Percentiles rank a stretch among this genome's conserved stretches.
Conservation (phyloP, 2,797 vertebrate species). For the Myotis findleyi region DNA sequence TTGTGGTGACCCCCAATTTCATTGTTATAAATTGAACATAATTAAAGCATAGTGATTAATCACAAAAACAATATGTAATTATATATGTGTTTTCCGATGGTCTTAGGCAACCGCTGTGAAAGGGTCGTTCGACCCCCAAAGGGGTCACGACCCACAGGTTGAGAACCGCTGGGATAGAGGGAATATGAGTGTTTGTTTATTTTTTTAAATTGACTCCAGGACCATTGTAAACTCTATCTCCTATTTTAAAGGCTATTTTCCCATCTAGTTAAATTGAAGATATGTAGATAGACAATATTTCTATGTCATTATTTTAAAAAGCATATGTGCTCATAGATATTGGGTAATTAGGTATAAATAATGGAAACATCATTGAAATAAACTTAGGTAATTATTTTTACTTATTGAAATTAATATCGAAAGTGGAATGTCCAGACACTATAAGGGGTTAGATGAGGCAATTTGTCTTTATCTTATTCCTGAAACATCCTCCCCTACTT, state of each 20-base stretch:
- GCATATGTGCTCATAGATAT: background rate
- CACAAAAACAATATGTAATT: too few relatives aligned
- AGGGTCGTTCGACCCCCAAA: too few relatives aligned
- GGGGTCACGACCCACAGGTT: too few relatives aligned
- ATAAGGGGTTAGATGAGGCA: background rate
- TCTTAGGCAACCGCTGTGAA: too few relatives aligned
- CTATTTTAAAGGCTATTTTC: background rate
- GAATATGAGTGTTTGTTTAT: background rate
- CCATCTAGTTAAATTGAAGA: background rate
- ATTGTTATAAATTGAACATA: too few relatives aligned
- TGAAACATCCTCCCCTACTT: background rate
- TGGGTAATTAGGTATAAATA: background rate
- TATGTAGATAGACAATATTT: background rate
- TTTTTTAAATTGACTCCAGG: background rate
- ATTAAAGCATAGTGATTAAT: too few relatives aligned
- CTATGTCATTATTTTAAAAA: conserved; percentile 11
- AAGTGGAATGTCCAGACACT: background rate
- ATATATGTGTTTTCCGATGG: too few relatives aligned
- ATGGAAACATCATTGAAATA: conserved; percentile 15
- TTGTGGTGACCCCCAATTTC: too few relatives aligned
- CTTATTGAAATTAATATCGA: background rate
- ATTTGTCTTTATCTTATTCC: background rate
- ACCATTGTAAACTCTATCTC: background rate
- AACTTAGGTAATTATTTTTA: conserved; percentile 46
- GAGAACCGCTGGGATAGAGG: background rate